phyloP scores from a whole-genome alignment of 1,140 invertebrate species.

The Monochamus saltuarius region DNA sequence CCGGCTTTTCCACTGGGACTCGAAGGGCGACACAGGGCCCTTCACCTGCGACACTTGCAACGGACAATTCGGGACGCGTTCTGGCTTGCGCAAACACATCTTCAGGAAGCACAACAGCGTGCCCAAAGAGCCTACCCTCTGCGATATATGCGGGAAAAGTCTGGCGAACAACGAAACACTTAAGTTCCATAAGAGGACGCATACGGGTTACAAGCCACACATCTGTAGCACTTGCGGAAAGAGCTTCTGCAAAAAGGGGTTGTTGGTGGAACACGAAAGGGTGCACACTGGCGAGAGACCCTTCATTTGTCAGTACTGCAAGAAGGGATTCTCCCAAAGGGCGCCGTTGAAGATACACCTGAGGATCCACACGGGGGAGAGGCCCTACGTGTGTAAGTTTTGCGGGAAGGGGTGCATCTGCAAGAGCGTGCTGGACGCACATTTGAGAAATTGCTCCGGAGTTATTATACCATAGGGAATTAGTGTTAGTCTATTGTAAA shows the following conservation, averaged over 20 bases:
- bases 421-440: slow-evolving; percentile 60
- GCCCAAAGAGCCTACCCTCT: slow-evolving; percentile 48
- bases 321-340: slow-evolving; percentile 67
- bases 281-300: slow-evolving; percentile 42
- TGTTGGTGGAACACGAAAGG: slow-evolving; percentile 58
- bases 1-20: slow-evolving; percentile 34
- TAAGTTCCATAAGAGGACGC: slow-evolving; percentile 73
- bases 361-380: slow-evolving; percentile 62
- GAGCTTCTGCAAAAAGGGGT: slow-evolving; percentile 54
- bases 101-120: slow-evolving; percentile 37
- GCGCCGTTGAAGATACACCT: slow-evolving; percentile 67
- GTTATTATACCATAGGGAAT: slow-evolving; percentile 23
- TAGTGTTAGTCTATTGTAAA: too few relatives aligned
- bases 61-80: slow-evolving; percentile 39
- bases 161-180: slow-evolving; percentile 69
- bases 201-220: slow-evolving; percentile 75
- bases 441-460: slow-evolving; percentile 58
- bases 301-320: slow-evolving; percentile 44
- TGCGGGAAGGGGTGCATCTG: slow-evolving; percentile 62
- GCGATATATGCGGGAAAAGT: slow-evolving; percentile 76
- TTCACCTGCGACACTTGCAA: slow-evolving; percentile 37
- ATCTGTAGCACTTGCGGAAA: slow-evolving; percentile 67
- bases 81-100: slow-evolving; percentile 41
- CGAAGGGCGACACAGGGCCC: slow-evolving; percentile 26
- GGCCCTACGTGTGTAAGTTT: slow-evolving; percentile 37